Percentiles rank a stretch among this genome's conserved stretches.
Conservation (phyloP, 2,113 vertebrate species). For the Saguinus midas region DNA sequence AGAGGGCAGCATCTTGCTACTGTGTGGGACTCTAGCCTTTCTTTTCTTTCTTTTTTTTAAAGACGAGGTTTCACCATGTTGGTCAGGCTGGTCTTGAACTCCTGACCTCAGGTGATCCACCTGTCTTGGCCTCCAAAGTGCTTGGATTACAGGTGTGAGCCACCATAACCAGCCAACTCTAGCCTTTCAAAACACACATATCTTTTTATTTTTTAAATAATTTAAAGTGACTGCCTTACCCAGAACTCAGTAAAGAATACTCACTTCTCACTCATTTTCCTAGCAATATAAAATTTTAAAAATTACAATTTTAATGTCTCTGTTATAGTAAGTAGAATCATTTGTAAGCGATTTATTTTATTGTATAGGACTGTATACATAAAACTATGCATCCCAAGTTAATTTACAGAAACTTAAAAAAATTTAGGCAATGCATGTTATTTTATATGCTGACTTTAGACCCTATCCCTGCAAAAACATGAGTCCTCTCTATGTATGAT, state of each 20-base stretch:
- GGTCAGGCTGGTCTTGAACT: no score
- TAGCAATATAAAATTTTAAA: background rate
- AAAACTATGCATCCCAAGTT: background rate
- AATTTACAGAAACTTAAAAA: background rate
- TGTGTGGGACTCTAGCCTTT: background rate
- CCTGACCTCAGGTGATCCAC: no score
- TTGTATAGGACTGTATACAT: background rate
- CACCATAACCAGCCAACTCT: background rate
- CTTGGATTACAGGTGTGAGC: no score
- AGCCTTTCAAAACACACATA: background rate
- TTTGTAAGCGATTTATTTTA: background rate
- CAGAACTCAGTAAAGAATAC: background rate
- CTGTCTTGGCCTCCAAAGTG: no score
- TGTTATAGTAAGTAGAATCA: background rate
- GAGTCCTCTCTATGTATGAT: background rate
- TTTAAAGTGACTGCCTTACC: background rate
- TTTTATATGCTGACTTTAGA: background rate
- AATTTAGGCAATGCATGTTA: background rate
- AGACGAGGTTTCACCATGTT: no score
- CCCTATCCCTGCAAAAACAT: background rate
- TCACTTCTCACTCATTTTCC: background rate
- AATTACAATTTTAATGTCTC: background rate
- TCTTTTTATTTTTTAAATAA: background rate
- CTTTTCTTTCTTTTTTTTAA: no score
- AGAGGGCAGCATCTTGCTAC: background rate